These are phyloP conservation scores for Brenthis hecate DNA, from an alignment of 2,888 invertebrate genomes.

Conservation along the genomic window DNA sequence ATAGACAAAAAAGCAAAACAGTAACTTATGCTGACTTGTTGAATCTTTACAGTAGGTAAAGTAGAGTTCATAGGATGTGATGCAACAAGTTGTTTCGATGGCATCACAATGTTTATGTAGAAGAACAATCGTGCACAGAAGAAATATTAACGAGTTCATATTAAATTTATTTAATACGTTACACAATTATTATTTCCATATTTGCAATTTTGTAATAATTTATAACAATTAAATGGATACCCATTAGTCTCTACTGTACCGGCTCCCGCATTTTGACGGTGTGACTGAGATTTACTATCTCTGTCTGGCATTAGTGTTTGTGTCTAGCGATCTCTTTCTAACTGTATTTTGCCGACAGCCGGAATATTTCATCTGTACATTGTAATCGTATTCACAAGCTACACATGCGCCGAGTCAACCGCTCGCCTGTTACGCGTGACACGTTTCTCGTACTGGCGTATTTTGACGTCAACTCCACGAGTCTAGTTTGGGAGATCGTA, in stretches of 20 bases:
- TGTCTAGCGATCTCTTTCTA: conserved; percentile 32
- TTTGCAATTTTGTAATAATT: conserved; percentile 1
- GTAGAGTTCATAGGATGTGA: conserved; percentile 15
- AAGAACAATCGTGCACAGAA: not conserved
- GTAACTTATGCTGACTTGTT: not conserved
- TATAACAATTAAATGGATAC: not conserved
- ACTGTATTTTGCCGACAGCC: conserved; percentile 23
- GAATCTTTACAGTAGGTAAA: conserved; percentile 6
- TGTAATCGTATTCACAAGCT: conserved; percentile 36
- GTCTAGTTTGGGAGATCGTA: conserved; percentile 65
- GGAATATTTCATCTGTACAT: conserved; percentile 14
- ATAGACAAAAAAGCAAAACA: not conserved
- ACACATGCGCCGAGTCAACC: conserved; percentile 66
- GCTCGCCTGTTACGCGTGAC: conserved; percentile 51
- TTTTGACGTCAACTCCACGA: conserved; percentile 59
- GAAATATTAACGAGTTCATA: not conserved
- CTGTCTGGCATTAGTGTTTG: conserved; percentile 28
- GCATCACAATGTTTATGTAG: conserved; percentile 14
- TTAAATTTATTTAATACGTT: not conserved
- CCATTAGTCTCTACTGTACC: conserved; percentile 27
- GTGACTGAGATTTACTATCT: conserved; percentile 24
- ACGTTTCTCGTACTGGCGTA: conserved; percentile 39
- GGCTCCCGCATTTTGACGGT: conserved; percentile 28
- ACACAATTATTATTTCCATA: not conserved
- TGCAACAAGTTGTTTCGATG: conserved; percentile 28